Percentiles rank a stretch among this genome's conserved stretches.
These are phyloP conservation scores for Acarapis woodi DNA, from an alignment of 1,140 invertebrate genomes.

Conservation along the genomic window DNA sequence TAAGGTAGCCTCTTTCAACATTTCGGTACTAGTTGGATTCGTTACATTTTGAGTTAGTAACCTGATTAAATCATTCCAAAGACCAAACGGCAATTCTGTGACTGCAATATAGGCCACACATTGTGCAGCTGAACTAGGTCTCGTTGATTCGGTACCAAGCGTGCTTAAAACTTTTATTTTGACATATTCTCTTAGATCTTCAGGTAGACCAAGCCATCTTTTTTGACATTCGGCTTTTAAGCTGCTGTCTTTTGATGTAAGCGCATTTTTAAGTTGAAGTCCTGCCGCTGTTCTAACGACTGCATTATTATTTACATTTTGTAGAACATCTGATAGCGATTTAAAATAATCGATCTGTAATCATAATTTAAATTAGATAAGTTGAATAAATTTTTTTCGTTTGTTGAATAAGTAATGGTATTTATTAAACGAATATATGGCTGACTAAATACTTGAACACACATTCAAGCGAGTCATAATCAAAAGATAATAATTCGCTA, in stretches of 20 bases:
- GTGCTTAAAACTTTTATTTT: constrained; percentile 68
- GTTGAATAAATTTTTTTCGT: neutral
- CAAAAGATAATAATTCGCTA: too few relatives aligned
- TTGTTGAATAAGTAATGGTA: neutral
- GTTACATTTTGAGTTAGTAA: constrained; percentile 64
- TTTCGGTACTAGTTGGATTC: constrained; percentile 45
- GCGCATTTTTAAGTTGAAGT: constrained; percentile 88
- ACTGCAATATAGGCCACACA: constrained; percentile 96
- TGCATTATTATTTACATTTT: constrained; percentile 53
- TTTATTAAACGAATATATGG: neutral
- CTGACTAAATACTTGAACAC: too few relatives aligned
- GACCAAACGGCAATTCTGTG: constrained; percentile 50
- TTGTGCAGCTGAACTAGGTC: constrained; percentile 87
- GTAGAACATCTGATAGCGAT: constrained; percentile 68
- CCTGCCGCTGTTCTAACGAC: constrained; percentile 92
- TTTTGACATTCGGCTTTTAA: constrained; percentile 56
- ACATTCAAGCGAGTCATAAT: too few relatives aligned
- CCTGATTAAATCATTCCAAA: constrained; percentile 49
- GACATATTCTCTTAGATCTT: constrained; percentile 52
- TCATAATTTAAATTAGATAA: neutral
- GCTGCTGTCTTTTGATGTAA: constrained; percentile 74
- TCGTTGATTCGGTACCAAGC: constrained; percentile 71
- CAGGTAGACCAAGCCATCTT: constrained; percentile 62
- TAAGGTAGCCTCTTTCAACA: constrained; percentile 77
- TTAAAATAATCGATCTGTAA: constrained; percentile 42